Conservation (phyloP, 2,113 vertebrate genomes). For the Lepus europaeus region DNA sequence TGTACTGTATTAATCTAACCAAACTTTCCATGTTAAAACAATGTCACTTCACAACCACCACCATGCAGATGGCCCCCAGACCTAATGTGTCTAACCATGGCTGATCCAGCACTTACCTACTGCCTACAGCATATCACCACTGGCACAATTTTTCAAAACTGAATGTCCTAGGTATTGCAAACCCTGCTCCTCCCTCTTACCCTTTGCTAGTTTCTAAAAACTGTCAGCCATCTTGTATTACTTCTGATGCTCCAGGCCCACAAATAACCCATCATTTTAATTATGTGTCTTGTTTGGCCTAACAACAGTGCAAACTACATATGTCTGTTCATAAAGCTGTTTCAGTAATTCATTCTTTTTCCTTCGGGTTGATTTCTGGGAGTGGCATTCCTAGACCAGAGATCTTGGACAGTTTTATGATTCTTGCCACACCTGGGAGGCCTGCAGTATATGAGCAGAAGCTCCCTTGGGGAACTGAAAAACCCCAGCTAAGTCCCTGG, state of each 20-base stretch:
- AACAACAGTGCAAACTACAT: not conserved
- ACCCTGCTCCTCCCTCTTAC: not conserved
- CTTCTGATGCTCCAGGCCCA: not conserved
- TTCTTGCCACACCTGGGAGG: not conserved
- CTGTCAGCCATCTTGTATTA: not conserved
- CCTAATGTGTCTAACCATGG: not conserved
- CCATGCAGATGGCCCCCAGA: not conserved
- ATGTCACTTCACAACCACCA: not conserved
- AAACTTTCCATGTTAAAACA: not conserved
- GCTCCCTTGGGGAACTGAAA: not conserved
- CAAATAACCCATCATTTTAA: not conserved
- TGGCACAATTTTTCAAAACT: not conserved
- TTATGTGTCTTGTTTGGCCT: not conserved
- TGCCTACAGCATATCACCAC: not conserved
- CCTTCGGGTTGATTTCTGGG: not conserved
- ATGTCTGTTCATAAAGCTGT: not conserved
- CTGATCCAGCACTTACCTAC: not conserved
- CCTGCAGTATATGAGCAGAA: not conserved
- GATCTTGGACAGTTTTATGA: not conserved
- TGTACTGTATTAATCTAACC: not conserved
- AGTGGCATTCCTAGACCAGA: not conserved
- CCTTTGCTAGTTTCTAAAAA: slow-evolving; percentile 8
- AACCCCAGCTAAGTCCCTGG: not conserved
- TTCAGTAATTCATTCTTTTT: not conserved
- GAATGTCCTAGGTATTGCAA: not conserved